Conservation (phyloP, 2,797 vertebrate species). For the Siniperca scherzeri region DNA sequence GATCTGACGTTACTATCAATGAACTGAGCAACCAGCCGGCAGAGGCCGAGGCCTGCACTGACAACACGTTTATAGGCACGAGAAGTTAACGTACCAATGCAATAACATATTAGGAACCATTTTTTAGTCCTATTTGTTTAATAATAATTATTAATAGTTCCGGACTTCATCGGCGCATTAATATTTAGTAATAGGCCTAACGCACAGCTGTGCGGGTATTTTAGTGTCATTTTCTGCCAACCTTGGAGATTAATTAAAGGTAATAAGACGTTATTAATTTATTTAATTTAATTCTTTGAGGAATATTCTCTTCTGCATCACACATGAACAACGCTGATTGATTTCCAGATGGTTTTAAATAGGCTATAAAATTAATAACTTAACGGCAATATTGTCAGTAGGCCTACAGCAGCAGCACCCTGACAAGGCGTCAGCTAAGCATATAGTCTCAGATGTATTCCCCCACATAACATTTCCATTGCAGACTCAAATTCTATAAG, state of each 20-base stretch:
- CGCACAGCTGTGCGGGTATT: not conserved
- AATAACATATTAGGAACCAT: not conserved
- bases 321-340: not conserved
- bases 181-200: not conserved
- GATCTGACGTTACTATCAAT: conserved; percentile 3
- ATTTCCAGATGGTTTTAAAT: not conserved
- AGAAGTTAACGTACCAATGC: not conserved
- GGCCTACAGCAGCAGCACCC: not conserved
- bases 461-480: not conserved
- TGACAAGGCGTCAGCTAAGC: not conserved
- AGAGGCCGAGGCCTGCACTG: conserved; percentile 1
- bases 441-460: not conserved
- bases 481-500: not conserved
- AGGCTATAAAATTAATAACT: not conserved
- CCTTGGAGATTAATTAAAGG: not conserved
- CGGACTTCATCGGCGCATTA: not conserved
- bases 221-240: not conserved
- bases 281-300: not conserved
- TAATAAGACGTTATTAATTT: not conserved
- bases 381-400: not conserved
- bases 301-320: not conserved
- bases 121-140: not conserved
- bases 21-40: conserved; percentile 27
- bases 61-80: not conserved
- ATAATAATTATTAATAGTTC: not conserved